These are phyloP conservation scores for Pocillopora damicornis DNA, from an alignment of 64 coral and sea anemone species.

Conservation along the genomic window DNA sequence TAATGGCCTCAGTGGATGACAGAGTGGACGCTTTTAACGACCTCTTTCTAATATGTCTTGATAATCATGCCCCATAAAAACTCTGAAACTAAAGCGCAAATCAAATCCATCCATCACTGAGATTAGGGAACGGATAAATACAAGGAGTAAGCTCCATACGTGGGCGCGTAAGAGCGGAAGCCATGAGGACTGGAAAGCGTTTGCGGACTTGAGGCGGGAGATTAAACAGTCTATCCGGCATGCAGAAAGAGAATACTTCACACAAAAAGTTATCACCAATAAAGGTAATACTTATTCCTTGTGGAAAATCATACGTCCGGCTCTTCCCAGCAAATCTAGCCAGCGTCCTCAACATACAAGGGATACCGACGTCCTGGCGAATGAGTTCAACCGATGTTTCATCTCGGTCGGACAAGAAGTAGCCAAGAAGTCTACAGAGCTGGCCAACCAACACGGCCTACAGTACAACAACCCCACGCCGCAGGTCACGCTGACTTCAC, in stretches of 20 bases:
- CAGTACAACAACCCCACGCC: no score
- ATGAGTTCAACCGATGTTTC: no score
- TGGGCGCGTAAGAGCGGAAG: no score
- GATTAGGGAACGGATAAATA: conserved; percentile 7
- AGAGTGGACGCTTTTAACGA: conserved; percentile 43
- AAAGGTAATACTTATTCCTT: conserved; percentile 8
- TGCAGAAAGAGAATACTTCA: conserved; percentile 39
- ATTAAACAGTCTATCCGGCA: conserved; percentile 31
- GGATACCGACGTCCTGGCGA: no score
- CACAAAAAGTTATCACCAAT: conserved; percentile 34
- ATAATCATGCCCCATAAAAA: conserved; percentile 19
- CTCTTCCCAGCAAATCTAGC: no score
- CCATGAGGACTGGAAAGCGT: conserved; percentile 17
- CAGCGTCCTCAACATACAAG: no score
- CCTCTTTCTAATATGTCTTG: conserved; percentile 25
- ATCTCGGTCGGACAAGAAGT: no score
- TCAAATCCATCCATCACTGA: conserved; percentile 41
- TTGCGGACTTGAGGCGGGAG: conserved; percentile 9
- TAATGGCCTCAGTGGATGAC: not conserved
- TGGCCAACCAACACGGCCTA: no score
- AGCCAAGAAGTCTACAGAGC: no score
- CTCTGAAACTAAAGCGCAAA: conserved; percentile 43
- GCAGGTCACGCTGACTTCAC: no score
- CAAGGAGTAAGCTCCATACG: not conserved
- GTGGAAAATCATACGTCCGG: not conserved